Evolutionary conservation across 35 echinoderm and acorn worm species (phyloP).

Genomic region (Chiridota heheva): DNA sequence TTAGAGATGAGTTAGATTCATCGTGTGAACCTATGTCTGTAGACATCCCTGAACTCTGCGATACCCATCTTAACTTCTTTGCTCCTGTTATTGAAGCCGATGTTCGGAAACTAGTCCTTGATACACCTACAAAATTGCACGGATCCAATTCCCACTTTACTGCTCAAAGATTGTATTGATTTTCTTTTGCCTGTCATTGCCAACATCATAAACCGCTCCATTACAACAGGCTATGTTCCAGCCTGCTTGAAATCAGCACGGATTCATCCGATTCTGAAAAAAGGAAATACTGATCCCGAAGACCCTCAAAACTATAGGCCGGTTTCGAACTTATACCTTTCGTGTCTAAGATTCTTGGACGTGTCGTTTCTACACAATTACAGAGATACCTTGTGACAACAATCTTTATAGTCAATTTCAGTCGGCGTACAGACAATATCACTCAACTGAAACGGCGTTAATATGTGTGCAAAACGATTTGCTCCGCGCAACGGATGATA

Average conservation of each 20-base stretch:
- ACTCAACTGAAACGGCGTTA: constrained; percentile 70
- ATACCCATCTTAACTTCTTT: background rate
- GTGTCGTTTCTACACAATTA: no score
- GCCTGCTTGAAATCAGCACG: constrained; percentile 29
- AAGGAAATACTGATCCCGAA: no score
- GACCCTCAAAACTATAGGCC: no score
- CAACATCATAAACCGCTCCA: constrained; percentile 33
- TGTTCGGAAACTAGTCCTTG: no score
- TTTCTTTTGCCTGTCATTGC: constrained; percentile 7
- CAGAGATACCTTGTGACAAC: no score
- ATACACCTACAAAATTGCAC: no score
- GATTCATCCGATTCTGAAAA: constrained; percentile 25
- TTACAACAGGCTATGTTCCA: constrained; percentile 9
- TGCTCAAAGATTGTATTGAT: constrained; percentile 21
- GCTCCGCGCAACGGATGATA: constrained; percentile 58
- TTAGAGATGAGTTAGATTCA: no score
- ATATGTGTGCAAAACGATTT: constrained; percentile 71
- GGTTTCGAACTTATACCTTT: no score
- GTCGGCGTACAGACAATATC: constrained; percentile 66
- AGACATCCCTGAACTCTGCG: background rate
- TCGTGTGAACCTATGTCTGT: no score
- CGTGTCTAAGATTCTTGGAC: no score
- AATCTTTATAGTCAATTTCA: constrained; percentile 63
- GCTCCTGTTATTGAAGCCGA: background rate
- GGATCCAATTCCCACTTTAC: background rate